phyloP scores from a whole-genome alignment of 1,140 invertebrate species.

The Myzus persicae region DNA sequence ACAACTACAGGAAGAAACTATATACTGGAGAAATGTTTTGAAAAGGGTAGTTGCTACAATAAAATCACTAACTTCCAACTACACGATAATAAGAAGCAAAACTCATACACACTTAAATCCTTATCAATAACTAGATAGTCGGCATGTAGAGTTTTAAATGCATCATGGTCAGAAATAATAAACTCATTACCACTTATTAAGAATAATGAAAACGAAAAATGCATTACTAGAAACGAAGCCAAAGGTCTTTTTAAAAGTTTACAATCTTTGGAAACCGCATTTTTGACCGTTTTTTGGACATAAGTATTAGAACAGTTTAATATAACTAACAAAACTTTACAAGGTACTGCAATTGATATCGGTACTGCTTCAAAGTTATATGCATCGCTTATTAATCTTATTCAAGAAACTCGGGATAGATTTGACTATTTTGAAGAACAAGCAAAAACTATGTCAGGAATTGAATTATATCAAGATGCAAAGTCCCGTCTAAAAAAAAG shows the following conservation, averaged over 20 bases:
- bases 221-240: constrained; percentile 52
- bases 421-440: constrained; percentile 45
- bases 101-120: constrained; percentile 55
- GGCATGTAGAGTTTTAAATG: too few relatives aligned
- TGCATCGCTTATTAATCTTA: constrained; percentile 37
- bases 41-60: constrained; percentile 61
- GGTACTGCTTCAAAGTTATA: constrained; percentile 35
- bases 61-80: constrained; percentile 61
- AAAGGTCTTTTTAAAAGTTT: constrained; percentile 57
- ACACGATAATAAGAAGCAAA: constrained; percentile 44
- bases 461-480: constrained; percentile 30
- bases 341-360: constrained; percentile 54
- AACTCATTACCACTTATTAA: constrained; percentile 35
- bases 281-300: constrained; percentile 59
- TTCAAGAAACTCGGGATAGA: not conserved
- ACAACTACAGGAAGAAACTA: constrained; percentile 26
- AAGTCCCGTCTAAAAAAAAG: not conserved
- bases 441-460: constrained; percentile 43
- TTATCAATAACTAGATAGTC: too few relatives aligned
- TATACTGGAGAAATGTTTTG: constrained; percentile 59
- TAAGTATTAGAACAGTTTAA: constrained; percentile 59
- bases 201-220: constrained; percentile 59
- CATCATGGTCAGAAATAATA: too few relatives aligned
- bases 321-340: constrained; percentile 59
- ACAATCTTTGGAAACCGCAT: constrained; percentile 59